Percentiles rank a stretch among this genome's conserved stretches.
Conservation (phyloP, 2,888 invertebrate species). For the Drosophila macrospina region DNA sequence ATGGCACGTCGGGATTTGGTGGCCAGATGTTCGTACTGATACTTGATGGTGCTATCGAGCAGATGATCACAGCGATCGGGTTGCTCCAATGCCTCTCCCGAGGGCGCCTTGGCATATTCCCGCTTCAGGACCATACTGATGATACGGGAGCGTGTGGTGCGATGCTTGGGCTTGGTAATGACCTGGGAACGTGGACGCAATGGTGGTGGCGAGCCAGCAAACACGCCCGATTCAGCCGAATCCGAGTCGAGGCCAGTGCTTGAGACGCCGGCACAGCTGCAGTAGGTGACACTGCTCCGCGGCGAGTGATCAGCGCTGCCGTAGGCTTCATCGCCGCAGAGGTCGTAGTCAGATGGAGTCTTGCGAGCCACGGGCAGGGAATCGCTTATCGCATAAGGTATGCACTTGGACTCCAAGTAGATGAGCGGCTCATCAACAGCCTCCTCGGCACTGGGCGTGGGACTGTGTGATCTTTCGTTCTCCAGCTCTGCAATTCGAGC, state of each 20-base stretch:
- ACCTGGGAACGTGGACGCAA: conserved; percentile 56
- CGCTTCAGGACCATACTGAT: conserved; percentile 75
- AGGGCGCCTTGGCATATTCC: conserved; percentile 52
- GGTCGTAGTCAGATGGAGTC: conserved; percentile 38
- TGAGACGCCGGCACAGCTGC: conserved; percentile 53
- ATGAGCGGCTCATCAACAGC: conserved; percentile 60
- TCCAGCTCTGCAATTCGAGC: conserved; percentile 43
- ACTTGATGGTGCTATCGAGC: conserved; percentile 42
- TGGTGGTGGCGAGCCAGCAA: conserved; percentile 39
- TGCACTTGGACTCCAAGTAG: conserved; percentile 67
- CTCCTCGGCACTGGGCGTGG: conserved; percentile 67
- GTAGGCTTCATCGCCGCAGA: conserved; percentile 70
- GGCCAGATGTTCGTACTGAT: conserved; percentile 35
- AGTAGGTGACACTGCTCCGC: conserved; percentile 60
- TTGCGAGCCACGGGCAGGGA: neutral
- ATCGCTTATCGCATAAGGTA: conserved; percentile 60
- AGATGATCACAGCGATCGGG: conserved; percentile 51
- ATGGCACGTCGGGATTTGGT: conserved; percentile 44
- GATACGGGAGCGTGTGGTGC: conserved; percentile 71
- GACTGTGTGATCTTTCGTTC: conserved; percentile 47
- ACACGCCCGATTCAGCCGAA: conserved; percentile 50
- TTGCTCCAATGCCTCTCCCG: conserved; percentile 19
- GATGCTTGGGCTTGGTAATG: conserved; percentile 53
- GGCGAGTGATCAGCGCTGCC: conserved; percentile 56
- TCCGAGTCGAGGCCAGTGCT: conserved; percentile 45